phyloP scores from a whole-genome alignment of 2,888 invertebrate genomes.

The Melanostoma mellinum region DNA sequence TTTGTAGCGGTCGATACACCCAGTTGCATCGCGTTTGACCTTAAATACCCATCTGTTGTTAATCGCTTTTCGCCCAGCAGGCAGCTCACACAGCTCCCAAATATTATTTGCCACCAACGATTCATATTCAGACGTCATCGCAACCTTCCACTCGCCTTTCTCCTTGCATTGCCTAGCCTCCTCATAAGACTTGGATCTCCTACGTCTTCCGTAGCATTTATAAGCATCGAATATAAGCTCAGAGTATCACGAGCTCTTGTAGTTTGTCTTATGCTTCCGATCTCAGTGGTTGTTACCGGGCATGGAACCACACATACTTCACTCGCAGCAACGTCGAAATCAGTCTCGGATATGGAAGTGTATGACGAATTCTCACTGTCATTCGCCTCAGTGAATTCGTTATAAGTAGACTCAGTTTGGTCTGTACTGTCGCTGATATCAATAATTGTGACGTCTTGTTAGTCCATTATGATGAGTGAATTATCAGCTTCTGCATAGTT shows the following conservation, averaged over 20 bases:
- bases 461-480: conserved; percentile 7
- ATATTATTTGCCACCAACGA: no score
- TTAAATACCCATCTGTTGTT: conserved; percentile 1
- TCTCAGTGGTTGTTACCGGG: not conserved
- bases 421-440: not conserved
- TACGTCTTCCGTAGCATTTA: no score
- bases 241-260: not conserved
- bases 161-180: no score
- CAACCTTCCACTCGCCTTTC: not conserved
- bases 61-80: conserved; percentile 20
- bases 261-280: conserved; percentile 13
- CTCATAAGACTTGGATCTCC: no score
- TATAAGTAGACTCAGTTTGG: not conserved
- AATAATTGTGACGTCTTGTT: not conserved
- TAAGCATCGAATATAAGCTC: no score
- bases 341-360: not conserved
- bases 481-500: no score
- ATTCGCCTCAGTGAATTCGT: conserved; percentile 30
- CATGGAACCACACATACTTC: conserved; percentile 2
- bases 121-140: no score
- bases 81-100: no score
- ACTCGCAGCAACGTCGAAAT: conserved; percentile 30
- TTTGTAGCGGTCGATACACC: conserved; percentile 1
- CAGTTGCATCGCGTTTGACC: conserved; percentile 16
- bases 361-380: conserved; percentile 27